Evolutionary conservation across 1,140 invertebrate genomes (phyloP).

Genomic region (Hyphantria cunea): DNA sequence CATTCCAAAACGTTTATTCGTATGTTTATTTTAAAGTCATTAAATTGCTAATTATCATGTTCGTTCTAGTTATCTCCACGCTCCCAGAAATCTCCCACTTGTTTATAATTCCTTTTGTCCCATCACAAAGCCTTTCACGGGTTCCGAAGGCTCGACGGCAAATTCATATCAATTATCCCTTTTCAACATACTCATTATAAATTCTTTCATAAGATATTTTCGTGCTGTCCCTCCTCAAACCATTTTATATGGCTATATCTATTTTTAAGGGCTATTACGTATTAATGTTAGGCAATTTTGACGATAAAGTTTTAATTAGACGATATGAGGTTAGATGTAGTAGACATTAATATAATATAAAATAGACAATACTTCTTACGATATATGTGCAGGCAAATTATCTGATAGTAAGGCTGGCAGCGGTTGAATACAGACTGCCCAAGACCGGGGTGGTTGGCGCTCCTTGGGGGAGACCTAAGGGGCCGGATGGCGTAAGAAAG

Average conservation of each 20-base stretch:
- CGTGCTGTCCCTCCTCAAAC: conserved; percentile 21
- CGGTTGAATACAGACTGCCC: no score
- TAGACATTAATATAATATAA: no score
- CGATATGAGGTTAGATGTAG: no score
- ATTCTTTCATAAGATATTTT: conserved; percentile 59
- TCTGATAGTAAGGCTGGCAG: no score
- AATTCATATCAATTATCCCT: conserved; percentile 54
- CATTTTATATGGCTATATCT: conserved; percentile 21
- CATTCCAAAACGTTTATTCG: conserved; percentile 16
- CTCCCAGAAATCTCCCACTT: conserved; percentile 24
- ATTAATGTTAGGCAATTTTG: background rate
- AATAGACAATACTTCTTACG: no score
- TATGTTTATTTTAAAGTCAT: conserved; percentile 19
- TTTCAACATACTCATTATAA: conserved; percentile 45
- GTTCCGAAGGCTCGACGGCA: conserved; percentile 46
- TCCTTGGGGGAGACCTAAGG: no score
- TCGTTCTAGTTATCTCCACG: background rate
- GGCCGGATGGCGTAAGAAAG: no score
- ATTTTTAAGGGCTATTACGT: conserved; percentile 13
- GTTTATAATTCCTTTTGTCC: conserved; percentile 57
- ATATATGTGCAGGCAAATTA: no score
- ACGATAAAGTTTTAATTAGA: no score
- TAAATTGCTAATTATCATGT: conserved; percentile 26
- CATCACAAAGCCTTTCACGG: conserved; percentile 39
- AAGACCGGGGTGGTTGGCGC: no score